Evolutionary conservation across 2,888 invertebrate species (phyloP).

Genomic region (Drosophila macrospina): DNA sequence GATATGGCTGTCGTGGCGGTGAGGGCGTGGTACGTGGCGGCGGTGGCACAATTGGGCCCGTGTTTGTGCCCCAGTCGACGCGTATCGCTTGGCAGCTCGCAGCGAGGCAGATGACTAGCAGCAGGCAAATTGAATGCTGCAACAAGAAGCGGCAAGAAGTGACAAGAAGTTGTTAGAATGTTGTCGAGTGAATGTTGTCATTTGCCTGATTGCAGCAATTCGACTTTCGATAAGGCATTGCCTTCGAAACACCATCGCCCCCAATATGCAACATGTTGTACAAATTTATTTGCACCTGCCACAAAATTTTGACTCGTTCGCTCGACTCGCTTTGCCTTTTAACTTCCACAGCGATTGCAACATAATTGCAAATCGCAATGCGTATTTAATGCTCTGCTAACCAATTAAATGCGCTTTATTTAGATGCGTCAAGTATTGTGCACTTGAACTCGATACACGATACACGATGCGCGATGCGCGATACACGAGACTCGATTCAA

Average conservation of each 20-base stretch:
- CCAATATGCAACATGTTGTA: slow-evolving; percentile 34
- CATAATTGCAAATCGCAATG: slow-evolving; percentile 22
- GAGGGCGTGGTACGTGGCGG: slow-evolving; percentile 86
- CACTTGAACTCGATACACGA: slow-evolving; percentile 68
- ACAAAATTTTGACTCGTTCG: slow-evolving; percentile 11
- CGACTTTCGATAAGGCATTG: slow-evolving; percentile 30
- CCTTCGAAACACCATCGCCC: slow-evolving; percentile 46
- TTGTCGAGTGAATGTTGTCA: slow-evolving; percentile 31
- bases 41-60: slow-evolving; percentile 88
- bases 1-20: slow-evolving; percentile 86
- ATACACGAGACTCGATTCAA: slow-evolving; percentile 3
- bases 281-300: slow-evolving; percentile 18
- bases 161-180: slow-evolving; percentile 15
- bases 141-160: slow-evolving; percentile 26
- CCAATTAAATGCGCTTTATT: slow-evolving; percentile 78
- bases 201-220: slow-evolving; percentile 30
- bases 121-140: slow-evolving; percentile 74
- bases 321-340: slow-evolving; percentile 60
- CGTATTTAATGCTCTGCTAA: slow-evolving; percentile 20
- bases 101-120: slow-evolving; percentile 82
- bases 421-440: slow-evolving; percentile 56
- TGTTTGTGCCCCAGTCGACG: slow-evolving; percentile 88
- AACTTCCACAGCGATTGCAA: slow-evolving; percentile 25
- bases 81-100: slow-evolving; percentile 86
- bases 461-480: too few species aligned